Percentiles rank a stretch among this genome's conserved stretches.
phyloP scores from a whole-genome alignment of 2,888 invertebrate genomes.

The Morpho helenor region DNA sequence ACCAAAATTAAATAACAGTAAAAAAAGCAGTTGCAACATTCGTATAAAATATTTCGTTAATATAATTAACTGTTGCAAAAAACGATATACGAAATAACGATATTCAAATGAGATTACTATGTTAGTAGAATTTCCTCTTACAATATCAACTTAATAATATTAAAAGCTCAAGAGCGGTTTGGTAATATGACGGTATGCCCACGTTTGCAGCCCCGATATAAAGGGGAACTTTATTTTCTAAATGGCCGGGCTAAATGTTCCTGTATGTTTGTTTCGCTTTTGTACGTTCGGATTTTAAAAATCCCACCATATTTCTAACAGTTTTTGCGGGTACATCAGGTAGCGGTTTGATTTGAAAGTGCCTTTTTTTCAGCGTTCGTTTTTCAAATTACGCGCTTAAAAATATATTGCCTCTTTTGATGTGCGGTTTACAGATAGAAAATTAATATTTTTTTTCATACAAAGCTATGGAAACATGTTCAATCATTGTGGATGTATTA shows the following conservation, averaged over 20 bases:
- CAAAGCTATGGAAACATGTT: slow-evolving; percentile 6
- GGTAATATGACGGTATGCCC: slow-evolving; percentile 27
- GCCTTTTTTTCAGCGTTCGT: slow-evolving; percentile 25
- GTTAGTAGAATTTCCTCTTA: slow-evolving; percentile 25
- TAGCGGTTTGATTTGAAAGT: slow-evolving; percentile 24
- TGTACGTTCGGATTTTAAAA: slow-evolving; percentile 30
- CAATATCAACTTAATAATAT: slow-evolving; percentile 29
- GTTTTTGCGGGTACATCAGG: slow-evolving; percentile 28
- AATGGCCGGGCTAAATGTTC: slow-evolving; percentile 33
- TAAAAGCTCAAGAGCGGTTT: slow-evolving; percentile 24
- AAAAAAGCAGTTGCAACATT: too few relatives aligned
- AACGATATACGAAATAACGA: background rate
- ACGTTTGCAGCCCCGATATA: slow-evolving; percentile 26
- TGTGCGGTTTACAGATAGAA: slow-evolving; percentile 20
- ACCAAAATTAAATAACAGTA: too few relatives aligned
- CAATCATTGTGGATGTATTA: slow-evolving; percentile 2
- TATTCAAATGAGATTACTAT: slow-evolving; percentile 28
- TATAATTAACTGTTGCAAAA: too few relatives aligned
- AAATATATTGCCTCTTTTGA: slow-evolving; percentile 25
- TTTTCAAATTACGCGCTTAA: slow-evolving; percentile 24
- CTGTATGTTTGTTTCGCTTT: slow-evolving; percentile 29
- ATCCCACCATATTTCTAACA: slow-evolving; percentile 31
- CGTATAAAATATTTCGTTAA: too few relatives aligned
- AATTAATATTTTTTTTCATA: slow-evolving; percentile 13
- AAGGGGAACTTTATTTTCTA: slow-evolving; percentile 34